Conservation (phyloP, 2,797 vertebrate species). For the Anabacerthia variegaticeps region DNA sequence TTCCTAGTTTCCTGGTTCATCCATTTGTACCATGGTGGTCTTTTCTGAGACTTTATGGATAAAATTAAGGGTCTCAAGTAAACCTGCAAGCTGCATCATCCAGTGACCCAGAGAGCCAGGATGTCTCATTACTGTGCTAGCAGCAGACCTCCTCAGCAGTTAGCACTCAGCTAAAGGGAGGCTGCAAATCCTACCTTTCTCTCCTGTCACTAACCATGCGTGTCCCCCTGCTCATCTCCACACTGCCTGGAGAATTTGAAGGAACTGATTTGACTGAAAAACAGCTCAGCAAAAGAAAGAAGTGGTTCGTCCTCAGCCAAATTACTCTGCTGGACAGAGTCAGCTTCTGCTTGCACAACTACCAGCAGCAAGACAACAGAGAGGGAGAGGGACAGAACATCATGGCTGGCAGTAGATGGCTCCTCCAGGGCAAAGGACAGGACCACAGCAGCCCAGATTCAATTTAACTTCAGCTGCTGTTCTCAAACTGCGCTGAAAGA, state of each 20-base stretch:
- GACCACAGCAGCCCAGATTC: neutral
- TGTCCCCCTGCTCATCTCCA: neutral
- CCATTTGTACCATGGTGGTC: neutral
- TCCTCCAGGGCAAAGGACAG: neutral
- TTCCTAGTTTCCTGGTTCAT: neutral
- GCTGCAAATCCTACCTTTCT: neutral
- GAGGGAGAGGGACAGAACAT: neutral
- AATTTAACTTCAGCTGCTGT: neutral
- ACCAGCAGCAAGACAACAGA: neutral
- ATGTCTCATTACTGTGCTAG: neutral
- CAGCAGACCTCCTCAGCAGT: neutral
- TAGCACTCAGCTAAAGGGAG: neutral
- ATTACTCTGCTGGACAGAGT: neutral
- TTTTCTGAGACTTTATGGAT: neutral
- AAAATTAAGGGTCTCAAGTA: neutral
- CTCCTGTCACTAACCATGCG: neutral
- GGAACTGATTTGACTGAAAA: neutral
- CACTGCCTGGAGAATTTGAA: neutral
- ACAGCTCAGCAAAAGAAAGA: neutral
- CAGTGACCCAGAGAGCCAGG: neutral
- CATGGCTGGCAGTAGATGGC: neutral
- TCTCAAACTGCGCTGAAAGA: neutral
- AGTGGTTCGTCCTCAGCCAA: neutral
- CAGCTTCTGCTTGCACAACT: neutral
- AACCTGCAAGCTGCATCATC: neutral